Percentiles rank a stretch among this genome's conserved stretches.
Evolutionary conservation across 2,888 invertebrate genomes (phyloP).

Genomic region (Azorinus chamasolen): DNA sequence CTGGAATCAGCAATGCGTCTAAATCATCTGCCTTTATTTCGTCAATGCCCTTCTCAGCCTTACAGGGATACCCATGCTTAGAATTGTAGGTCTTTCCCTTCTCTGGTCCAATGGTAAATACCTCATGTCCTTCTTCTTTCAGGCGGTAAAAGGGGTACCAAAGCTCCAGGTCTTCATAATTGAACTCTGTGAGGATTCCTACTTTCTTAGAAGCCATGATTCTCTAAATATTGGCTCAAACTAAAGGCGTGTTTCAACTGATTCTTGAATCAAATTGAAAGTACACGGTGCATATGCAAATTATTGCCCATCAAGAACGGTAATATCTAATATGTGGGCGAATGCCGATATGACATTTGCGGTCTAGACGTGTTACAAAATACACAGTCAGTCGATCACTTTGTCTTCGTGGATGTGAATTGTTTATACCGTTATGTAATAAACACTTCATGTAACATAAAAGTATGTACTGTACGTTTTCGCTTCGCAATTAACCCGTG

Average conservation of each 20-base stretch:
- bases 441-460: too few relatives aligned
- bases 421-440: too few relatives aligned
- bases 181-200: constrained; percentile 77
- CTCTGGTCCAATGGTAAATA: constrained; percentile 78
- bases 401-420: too few relatives aligned
- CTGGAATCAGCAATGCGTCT: constrained; percentile 79
- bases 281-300: background rate
- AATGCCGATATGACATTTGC: too few relatives aligned
- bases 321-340: too few relatives aligned
- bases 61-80: constrained; percentile 81
- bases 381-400: too few relatives aligned
- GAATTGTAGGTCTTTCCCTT: constrained; percentile 79
- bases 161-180: constrained; percentile 80
- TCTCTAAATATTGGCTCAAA: too few relatives aligned
- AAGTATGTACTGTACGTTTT: too few relatives aligned
- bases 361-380: too few relatives aligned
- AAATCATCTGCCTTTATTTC: constrained; percentile 61
- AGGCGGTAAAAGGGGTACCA: constrained; percentile 81
- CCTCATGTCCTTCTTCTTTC: constrained; percentile 76
- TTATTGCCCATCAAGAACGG: too few relatives aligned
- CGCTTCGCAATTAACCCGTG: too few relatives aligned
- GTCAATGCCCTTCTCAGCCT: constrained; percentile 51
- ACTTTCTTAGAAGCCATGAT: constrained; percentile 63
- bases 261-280: background rate
- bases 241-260: constrained; percentile 3